These are phyloP conservation scores for Drosophila micromelanica DNA, from an alignment of 1,140 invertebrate species.

Conservation along the genomic window DNA sequence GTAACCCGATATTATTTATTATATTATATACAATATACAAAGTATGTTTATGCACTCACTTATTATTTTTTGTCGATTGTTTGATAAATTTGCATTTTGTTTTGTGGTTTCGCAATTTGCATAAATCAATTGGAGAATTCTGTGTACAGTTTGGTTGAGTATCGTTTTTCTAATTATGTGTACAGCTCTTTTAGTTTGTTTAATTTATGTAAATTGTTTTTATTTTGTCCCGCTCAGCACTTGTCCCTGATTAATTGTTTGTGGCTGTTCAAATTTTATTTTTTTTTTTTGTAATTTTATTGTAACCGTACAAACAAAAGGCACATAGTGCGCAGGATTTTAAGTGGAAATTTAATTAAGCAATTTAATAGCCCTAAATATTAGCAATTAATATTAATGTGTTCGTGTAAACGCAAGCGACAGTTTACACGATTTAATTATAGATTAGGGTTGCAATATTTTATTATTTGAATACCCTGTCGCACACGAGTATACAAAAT, in stretches of 20 bases:
- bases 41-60: constrained; percentile 57
- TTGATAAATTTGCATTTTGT: constrained; percentile 64
- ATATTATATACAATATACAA: constrained; percentile 9
- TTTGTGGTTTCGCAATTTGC: constrained; percentile 72
- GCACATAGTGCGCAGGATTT: constrained; percentile 51
- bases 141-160: constrained; percentile 27
- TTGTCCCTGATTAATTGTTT: constrained; percentile 69
- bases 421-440: constrained; percentile 76
- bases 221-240: constrained; percentile 8
- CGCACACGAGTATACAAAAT: not conserved
- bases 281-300: constrained; percentile 20
- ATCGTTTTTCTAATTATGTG: constrained; percentile 81
- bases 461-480: constrained; percentile 1
- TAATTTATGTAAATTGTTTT: constrained; percentile 76
- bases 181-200: constrained; percentile 67
- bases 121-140: constrained; percentile 74
- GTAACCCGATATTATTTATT: constrained; percentile 46
- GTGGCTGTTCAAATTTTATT: constrained; percentile 52
- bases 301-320: not conserved
- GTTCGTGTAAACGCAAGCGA: constrained; percentile 49
- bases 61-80: constrained; percentile 29
- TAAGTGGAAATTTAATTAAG: constrained; percentile 78
- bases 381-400: constrained; percentile 79
- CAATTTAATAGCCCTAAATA: constrained; percentile 65
- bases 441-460: constrained; percentile 53